phyloP scores from a whole-genome alignment of 1,140 invertebrate species.

The Kradibia gibbosae region DNA sequence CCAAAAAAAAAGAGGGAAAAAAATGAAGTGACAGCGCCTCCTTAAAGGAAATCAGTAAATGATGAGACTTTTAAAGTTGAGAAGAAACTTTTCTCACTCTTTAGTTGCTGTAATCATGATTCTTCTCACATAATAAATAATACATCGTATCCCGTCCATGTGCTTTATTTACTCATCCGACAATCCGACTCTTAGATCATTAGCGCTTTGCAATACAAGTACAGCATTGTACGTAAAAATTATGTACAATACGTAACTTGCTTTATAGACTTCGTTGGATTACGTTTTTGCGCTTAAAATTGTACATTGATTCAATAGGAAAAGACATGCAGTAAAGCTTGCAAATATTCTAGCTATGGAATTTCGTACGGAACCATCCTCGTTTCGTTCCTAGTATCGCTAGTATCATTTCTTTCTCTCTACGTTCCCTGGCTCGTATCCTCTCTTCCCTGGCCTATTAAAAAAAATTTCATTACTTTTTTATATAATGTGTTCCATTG shows the following conservation, averaged over 20 bases:
- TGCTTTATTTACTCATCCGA: neutral
- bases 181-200: neutral
- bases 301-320: neutral
- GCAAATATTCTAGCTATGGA: neutral
- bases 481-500: too few relatives aligned
- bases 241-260: neutral
- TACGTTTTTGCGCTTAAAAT: neutral
- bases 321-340: neutral
- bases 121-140: neutral
- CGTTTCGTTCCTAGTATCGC: neutral
- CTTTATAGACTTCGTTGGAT: neutral
- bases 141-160: neutral
- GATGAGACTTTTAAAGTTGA: too few relatives aligned
- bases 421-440: neutral
- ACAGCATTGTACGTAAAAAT: neutral
- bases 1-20: too few relatives aligned
- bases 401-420: neutral
- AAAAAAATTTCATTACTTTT: too few relatives aligned
- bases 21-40: too few relatives aligned
- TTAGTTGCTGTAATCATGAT: neutral
- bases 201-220: neutral
- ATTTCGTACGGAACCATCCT: neutral
- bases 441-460: too few relatives aligned
- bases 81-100: too few relatives aligned
- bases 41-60: too few relatives aligned